Base-by-base conservation (phyloP, 92 coral and sea anemone species). In the Nematostella vectensis region DNA sequence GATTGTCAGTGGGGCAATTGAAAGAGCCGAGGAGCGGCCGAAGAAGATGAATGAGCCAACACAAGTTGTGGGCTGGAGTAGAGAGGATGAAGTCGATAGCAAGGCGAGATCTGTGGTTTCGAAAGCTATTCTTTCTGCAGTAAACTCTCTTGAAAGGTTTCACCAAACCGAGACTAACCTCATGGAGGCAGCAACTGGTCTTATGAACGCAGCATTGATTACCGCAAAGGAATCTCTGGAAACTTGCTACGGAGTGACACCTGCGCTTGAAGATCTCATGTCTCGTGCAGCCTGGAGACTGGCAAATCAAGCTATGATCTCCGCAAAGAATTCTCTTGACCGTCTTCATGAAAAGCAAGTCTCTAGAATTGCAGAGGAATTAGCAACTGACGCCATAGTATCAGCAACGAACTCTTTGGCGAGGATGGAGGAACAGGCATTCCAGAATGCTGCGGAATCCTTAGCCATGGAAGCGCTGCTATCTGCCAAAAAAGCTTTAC, bases 291-390 rank as follows among this genome's bases (percentile, higher is more conserved):
- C 83, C 0, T 57, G 65, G 51, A 60, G 43, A 13, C 55, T 84
- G 12, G 94, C 94, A 2, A 74, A 70, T 36, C 78, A 72, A 21
- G 94, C 94, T 10, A 61, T 84, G 74, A 48, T 59, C n/a, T 63
- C 87, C 25, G 94, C 94, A 39, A 53, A 76, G 29, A 74, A 58
- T 25, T 58, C 80, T 51, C 58, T 84, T 1, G 80, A 79, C 18
- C 33, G 62, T 17, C 55, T 69, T 10, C 71, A 56, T 20, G 61
- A 66, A 9, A 64, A 70, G 27, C 61, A 47, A 31, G 68, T 79
- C 51, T 59, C 38, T 26, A 57, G 65, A 20, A 76, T 71, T 16
- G 81, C 95, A 10, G 65, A 58, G 11, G 63, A 75, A 15, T 75
- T 85, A 25, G 78, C 95, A 0, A 55, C 77, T 4, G 64, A 67